phyloP scores from a whole-genome alignment of 2,113 vertebrate species.

The Trinectes maculatus region DNA sequence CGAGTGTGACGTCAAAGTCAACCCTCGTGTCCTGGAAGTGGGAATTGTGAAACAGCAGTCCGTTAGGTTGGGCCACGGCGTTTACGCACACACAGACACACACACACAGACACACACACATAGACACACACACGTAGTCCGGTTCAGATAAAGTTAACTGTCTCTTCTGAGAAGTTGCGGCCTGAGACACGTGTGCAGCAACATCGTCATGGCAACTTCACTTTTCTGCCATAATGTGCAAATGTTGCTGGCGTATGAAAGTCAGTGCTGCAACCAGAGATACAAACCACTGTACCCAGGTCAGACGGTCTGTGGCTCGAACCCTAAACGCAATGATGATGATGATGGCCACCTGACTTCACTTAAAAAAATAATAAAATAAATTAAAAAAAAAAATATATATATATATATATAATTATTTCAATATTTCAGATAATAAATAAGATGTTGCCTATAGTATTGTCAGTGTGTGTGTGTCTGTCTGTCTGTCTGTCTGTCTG shows the following conservation, averaged over 20 bases:
- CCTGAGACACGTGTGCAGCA: neutral
- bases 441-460: too few species aligned
- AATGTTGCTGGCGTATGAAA: neutral
- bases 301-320: too few species aligned
- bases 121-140: slow-evolving; percentile 32
- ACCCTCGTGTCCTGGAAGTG: slow-evolving; percentile 49
- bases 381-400: too few species aligned
- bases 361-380: too few species aligned
- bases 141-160: slow-evolving; percentile 34
- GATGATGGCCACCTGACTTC: too few species aligned
- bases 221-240: neutral
- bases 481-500: too few species aligned
- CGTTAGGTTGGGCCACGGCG: slow-evolving; percentile 52
- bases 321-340: neutral
- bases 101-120: slow-evolving; percentile 33
- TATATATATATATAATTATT: too few species aligned
- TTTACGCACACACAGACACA: slow-evolving; percentile 31
- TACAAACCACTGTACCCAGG: neutral
- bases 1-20: slow-evolving; percentile 35
- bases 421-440: too few species aligned
- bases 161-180: slow-evolving; percentile 52
- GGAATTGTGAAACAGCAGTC: slow-evolving; percentile 59
- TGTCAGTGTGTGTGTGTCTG: too few species aligned
- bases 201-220: slow-evolving; percentile 3
- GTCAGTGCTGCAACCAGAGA: neutral